These are phyloP conservation scores for Cliona cf. orientalis DNA, from an alignment of 37 sponge, comb jelly and placozoan genomes.

Conservation along the genomic window DNA sequence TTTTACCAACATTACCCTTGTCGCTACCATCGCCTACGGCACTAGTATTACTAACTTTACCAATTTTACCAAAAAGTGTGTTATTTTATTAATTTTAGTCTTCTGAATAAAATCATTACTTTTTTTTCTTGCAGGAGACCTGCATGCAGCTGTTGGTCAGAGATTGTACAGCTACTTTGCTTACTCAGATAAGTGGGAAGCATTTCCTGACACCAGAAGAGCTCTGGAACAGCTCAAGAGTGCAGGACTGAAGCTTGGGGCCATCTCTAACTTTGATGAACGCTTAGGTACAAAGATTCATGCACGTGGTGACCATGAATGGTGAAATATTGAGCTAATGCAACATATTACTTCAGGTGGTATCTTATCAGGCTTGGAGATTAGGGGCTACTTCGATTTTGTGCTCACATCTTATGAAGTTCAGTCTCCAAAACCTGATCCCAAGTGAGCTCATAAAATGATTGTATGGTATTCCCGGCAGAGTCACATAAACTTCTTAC, in stretches of 20 bases:
- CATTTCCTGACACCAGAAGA: constrained; percentile 36
- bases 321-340: neutral
- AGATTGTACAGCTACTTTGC: constrained; percentile 31
- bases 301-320: neutral
- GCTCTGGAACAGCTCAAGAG: constrained; percentile 11
- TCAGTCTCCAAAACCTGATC: constrained; percentile 39
- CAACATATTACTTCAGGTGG: neutral
- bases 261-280: constrained; percentile 64
- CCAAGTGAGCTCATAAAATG: constrained; percentile 23
- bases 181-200: constrained; percentile 23
- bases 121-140: no score
- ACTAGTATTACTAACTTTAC: no score
- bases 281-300: constrained; percentile 17
- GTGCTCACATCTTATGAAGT: constrained; percentile 34
- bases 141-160: neutral
- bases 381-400: constrained; percentile 48
- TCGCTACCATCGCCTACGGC: no score
- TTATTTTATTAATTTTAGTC: neutral
- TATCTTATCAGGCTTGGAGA: constrained; percentile 17
- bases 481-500: neutral
- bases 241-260: constrained; percentile 24
- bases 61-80: neutral
- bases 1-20: no score
- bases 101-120: neutral
- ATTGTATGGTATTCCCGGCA: neutral